phyloP scores from a whole-genome alignment of 2,797 vertebrate species.

The Lophura swinhoii region DNA sequence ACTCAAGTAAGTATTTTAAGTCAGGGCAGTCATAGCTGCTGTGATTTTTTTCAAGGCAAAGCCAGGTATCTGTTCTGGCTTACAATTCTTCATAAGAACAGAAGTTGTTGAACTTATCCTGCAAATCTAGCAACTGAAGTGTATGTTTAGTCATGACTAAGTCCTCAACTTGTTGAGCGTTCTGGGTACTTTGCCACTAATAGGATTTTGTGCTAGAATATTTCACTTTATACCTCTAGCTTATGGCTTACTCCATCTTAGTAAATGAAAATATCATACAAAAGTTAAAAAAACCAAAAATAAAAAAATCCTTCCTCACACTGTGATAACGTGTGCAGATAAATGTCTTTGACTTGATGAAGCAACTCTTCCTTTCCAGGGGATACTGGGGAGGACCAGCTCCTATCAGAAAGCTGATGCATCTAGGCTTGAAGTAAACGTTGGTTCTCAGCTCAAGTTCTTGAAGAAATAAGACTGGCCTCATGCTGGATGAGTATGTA shows the following conservation, averaged over 20 bases:
- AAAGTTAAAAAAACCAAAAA: too few relatives aligned
- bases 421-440: conserved; percentile 90
- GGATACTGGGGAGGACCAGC: conserved; percentile 95
- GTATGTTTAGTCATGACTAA: neutral
- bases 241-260: neutral
- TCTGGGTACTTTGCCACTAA: neutral
- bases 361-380: conserved; percentile 75
- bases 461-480: neutral
- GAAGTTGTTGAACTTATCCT: neutral
- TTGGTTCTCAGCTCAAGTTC: neutral
- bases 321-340: rapidly evolving
- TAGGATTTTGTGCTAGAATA: neutral
- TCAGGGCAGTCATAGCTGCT: neutral
- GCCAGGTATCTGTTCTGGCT: neutral
- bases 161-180: neutral
- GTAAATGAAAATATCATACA: rapidly evolving
- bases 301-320: neutral
- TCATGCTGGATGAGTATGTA: rapidly evolving
- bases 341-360: neutral
- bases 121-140: neutral
- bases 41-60: neutral
- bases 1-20: conserved; percentile 85
- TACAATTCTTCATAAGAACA: neutral
- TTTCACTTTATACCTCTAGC: neutral
- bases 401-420: conserved; percentile 89